Evolutionary conservation across 2,888 invertebrate species (phyloP).

Genomic region (Parnassius mnemosyne): DNA sequence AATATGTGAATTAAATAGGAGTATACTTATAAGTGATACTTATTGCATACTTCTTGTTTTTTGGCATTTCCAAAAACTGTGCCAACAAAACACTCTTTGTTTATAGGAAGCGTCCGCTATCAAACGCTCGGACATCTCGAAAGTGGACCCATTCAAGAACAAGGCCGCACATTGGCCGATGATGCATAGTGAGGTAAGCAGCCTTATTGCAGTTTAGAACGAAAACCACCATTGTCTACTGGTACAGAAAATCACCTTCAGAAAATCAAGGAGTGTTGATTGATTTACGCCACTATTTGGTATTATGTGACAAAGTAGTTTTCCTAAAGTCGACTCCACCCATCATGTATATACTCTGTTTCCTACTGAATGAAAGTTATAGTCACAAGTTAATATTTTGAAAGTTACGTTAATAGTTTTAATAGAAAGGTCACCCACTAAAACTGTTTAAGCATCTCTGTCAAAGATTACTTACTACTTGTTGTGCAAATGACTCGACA

Average conservation of each 20-base stretch:
- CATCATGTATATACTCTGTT: no score
- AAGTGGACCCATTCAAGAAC: constrained; percentile 14
- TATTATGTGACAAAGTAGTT: no score
- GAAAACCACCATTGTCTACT: not conserved
- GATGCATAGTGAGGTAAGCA: constrained; percentile 24
- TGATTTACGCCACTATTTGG: no score
- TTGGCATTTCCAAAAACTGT: constrained; percentile 1
- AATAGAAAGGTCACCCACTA: constrained; percentile 10
- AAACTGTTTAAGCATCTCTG: not conserved
- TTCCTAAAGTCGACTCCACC: no score
- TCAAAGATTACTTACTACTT: constrained; percentile 17
- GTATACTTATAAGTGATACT: not conserved
- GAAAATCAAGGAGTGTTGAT: no score
- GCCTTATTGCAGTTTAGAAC: not conserved
- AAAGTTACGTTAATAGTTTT: no score
- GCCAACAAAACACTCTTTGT: constrained; percentile 21
- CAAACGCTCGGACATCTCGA: constrained; percentile 6
- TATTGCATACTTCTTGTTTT: not conserved
- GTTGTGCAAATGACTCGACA: constrained; percentile 11
- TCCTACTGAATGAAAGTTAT: no score
- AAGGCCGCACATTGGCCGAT: constrained; percentile 22
- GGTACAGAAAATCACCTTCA: no score
- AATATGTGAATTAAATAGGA: no score
- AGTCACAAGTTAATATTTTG: no score
- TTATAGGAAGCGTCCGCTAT: constrained; percentile 18